Conservation (phyloP, 2,888 invertebrate species). For the Imbricaverruca yamaguchii region DNA sequence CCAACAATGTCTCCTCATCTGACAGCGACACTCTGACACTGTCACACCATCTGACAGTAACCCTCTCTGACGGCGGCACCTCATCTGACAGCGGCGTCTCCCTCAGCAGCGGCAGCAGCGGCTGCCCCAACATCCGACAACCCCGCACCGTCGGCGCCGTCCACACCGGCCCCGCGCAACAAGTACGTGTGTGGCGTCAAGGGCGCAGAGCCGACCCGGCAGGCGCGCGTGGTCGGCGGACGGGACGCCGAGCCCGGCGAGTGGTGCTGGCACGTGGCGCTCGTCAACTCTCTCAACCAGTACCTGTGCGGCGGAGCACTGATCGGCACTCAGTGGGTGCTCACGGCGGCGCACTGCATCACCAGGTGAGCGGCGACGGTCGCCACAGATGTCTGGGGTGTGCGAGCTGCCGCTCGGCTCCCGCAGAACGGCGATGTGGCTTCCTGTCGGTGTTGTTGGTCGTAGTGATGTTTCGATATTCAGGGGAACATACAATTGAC, state of each 20-base stretch:
- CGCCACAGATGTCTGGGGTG: background rate
- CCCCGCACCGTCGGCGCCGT: constrained; percentile 48
- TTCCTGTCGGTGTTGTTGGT: too few relatives aligned
- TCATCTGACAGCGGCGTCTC: too few relatives aligned
- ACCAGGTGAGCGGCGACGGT: constrained; percentile 65
- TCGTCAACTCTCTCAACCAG: constrained; percentile 87
- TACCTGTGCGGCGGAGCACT: constrained; percentile 88
- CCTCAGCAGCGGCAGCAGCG: constrained; percentile 38
- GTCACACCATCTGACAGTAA: too few relatives aligned
- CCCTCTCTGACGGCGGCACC: too few relatives aligned
- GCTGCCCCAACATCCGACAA: constrained; percentile 46
- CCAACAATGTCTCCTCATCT: too few relatives aligned
- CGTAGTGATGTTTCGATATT: too few relatives aligned
- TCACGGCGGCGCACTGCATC: constrained; percentile 88
- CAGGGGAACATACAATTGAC: too few relatives aligned
- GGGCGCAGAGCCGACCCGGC: constrained; percentile 56
- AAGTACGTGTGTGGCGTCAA: constrained; percentile 91
- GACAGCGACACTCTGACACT: too few relatives aligned
- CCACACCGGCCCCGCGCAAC: constrained; percentile 66
- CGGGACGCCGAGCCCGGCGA: constrained; percentile 84
- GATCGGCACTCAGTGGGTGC: constrained; percentile 84
- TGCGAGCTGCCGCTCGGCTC: too few relatives aligned
- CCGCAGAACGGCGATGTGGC: too few relatives aligned
- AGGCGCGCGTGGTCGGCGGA: constrained; percentile 71
- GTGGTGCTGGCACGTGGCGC: constrained; percentile 93